These are phyloP conservation scores for Brevipalpus yothersi DNA, from an alignment of 1,140 invertebrate species.

Conservation along the genomic window DNA sequence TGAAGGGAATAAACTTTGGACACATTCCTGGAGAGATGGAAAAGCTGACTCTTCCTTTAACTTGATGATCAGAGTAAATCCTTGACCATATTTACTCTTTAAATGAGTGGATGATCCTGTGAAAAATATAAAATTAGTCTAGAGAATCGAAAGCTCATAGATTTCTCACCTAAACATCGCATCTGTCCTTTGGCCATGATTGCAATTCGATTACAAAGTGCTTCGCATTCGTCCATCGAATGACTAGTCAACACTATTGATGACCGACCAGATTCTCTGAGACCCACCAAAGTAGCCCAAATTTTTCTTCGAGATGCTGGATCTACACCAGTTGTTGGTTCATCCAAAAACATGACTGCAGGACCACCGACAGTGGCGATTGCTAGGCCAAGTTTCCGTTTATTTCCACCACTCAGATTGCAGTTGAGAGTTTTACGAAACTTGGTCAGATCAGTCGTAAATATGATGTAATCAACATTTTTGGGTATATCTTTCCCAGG, in stretches of 20 bases:
- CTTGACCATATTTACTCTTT: constrained; percentile 44
- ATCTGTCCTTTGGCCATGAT: constrained; percentile 70
- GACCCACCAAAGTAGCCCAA: constrained; percentile 23
- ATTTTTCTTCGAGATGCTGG: constrained; percentile 27
- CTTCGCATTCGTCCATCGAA: constrained; percentile 58
- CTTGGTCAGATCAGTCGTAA: neutral
- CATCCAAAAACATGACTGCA: neutral
- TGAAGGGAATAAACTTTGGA: neutral
- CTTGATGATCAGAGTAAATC: constrained; percentile 14
- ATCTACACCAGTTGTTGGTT: constrained; percentile 31
- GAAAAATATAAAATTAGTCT: too few species aligned
- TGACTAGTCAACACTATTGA: constrained; percentile 17
- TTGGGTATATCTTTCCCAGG: neutral
- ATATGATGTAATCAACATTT: neutral
- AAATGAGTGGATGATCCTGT: constrained; percentile 32
- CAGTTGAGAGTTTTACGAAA: neutral
- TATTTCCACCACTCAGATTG: constrained; percentile 24
- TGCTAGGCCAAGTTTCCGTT: constrained; percentile 28
- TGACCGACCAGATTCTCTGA: constrained; percentile 11
- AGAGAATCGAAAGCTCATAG: too few species aligned
- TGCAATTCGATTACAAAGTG: constrained; percentile 51
- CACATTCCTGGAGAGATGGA: neutral
- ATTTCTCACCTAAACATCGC: constrained; percentile 31
- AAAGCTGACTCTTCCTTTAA: neutral
- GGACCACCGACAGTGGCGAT: constrained; percentile 20